Conservation (phyloP, 2,113 vertebrate genomes). For the Calyptomena viridis region DNA sequence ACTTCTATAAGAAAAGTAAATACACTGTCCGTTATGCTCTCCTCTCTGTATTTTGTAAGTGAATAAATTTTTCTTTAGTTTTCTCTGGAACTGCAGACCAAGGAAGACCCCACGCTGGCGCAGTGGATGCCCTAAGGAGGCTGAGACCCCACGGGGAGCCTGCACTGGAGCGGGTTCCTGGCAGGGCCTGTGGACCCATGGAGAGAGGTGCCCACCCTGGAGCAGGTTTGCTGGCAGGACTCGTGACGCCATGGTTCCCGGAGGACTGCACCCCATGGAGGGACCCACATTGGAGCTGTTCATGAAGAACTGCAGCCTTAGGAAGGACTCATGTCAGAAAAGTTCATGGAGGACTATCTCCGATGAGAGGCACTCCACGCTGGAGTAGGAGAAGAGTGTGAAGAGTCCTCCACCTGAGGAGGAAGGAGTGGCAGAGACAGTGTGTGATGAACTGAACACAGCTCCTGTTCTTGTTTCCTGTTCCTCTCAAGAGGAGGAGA, state of each 20-base stretch:
- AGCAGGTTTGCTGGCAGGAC: background rate
- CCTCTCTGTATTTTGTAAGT: background rate
- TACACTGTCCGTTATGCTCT: fast-evolving
- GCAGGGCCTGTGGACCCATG: too few relatives aligned
- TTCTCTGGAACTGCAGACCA: background rate
- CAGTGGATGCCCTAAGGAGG: background rate
- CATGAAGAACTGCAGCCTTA: background rate
- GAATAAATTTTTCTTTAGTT: background rate
- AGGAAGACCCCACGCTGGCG: background rate
- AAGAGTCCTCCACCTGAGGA: background rate
- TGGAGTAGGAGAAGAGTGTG: background rate
- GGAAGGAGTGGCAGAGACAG: background rate
- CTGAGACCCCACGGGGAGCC: background rate
- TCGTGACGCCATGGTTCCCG: background rate
- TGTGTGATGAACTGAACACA: background rate
- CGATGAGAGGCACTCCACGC: background rate
- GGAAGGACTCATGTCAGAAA: background rate
- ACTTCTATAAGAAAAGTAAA: background rate
- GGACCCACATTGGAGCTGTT: background rate
- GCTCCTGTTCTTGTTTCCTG: background rate
- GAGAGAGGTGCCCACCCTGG: background rate
- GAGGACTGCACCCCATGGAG: background rate
- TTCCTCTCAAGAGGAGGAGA: background rate
- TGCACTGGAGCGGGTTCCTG: background rate
- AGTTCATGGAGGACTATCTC: background rate